Base-by-base conservation (phyloP, 2,888 invertebrate species). In the Drosophila siamana region DNA sequence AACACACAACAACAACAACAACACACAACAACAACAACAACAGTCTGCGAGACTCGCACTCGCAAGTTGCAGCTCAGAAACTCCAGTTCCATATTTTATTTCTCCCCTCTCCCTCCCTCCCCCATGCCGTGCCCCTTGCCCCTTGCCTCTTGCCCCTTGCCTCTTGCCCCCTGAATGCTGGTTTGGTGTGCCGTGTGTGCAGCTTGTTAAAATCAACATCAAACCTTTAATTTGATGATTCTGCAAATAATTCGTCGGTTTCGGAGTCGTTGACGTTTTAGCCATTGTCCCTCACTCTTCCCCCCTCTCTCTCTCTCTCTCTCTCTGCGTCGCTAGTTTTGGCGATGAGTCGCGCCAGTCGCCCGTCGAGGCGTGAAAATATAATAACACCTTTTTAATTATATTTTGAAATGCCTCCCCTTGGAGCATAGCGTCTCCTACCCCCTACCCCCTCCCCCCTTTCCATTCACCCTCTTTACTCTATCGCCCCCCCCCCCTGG, bases 171-270 rank as follows among this genome's bases (percentile, higher is more conserved):
- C 19, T 22, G 15, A 33, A 26, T 19, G n/a, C n/a, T n/a, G 19
- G 19, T 19, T 19, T 46, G 47, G 19, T 48, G 24, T 15, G 30
- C 47, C 44, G 48, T 57, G 47, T 56, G 68, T 57, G 74, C 61
- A 56, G 82, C 86, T 87, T 64, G 86, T 88, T 88, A 84, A 89
- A 86, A 86, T 88, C 85, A 86, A 86, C 88, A 85, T 85, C 89
- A 86, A 86, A 86, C 86, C 87, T 89, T 89, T 82, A 87, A 89
- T 87, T 87, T 89, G 88, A 89, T 87, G 89, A 89, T 88, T 88
- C 86, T 86, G 88, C 89, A 88, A 87, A 82, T 86, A 83, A 83
- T 86, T 75, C 87, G 72, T 85, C 68, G 73, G 72, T 75, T 75
- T 76, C 47, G 52, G 69, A 88, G 86, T 82, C 86, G 83, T 83